A percentile compares a stretch with the other conserved stretches of the same genome.
Conservation (phyloP, 2,113 vertebrate species). For the Coracopsis vasa region DNA sequence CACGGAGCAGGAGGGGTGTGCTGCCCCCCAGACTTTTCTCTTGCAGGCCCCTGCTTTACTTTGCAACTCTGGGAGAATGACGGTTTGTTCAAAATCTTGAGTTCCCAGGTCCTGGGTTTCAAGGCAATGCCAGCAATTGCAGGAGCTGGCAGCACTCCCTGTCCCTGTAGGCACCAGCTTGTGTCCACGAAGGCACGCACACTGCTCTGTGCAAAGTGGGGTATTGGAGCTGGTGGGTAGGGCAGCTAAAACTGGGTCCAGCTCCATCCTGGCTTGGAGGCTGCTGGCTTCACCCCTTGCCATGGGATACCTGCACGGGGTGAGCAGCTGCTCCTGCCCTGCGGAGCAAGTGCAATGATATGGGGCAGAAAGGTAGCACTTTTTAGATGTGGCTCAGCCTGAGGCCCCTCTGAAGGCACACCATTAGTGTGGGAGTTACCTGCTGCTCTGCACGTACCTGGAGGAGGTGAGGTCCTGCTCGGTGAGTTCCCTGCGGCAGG, state of each 20-base stretch:
- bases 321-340: background rate
- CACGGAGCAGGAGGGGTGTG: background rate
- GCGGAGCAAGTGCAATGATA: background rate
- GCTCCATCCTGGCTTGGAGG: background rate
- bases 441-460: background rate
- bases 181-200: fast-evolving
- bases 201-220: fast-evolving
- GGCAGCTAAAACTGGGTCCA: background rate
- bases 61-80: background rate
- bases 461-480: background rate
- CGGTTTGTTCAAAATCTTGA: background rate
- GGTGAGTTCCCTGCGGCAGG: background rate
- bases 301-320: background rate
- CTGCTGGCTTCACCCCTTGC: background rate
- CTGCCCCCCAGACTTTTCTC: background rate
- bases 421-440: background rate
- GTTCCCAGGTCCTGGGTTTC: background rate
- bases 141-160: background rate
- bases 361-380: background rate
- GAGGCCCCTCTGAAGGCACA: background rate
- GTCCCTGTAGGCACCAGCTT: background rate
- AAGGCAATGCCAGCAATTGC: background rate
- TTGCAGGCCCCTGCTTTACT: background rate
- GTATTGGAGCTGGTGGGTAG: background rate
- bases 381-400: background rate